Percentiles rank a stretch among this genome's conserved stretches.
phyloP scores from a whole-genome alignment of 2,888 invertebrate genomes.

The Hetaerina titia region DNA sequence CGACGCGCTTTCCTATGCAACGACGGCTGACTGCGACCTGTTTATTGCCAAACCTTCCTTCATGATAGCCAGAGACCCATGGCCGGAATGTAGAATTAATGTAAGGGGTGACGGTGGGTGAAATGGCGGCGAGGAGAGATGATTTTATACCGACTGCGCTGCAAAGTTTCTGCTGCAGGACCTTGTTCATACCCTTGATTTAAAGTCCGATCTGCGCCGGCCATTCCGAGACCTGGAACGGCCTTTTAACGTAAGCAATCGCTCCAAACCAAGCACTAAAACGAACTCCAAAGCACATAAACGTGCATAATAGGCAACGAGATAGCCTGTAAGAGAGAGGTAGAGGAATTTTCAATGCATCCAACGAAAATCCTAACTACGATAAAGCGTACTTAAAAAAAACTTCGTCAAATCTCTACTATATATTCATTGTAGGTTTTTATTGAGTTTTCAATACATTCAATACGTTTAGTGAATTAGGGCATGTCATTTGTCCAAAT shows the following conservation, averaged over 20 bases:
- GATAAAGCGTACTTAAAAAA: background rate
- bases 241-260: constrained; percentile 54
- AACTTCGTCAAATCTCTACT: background rate
- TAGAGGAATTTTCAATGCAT: constrained; percentile 15
- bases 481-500: too few relatives aligned
- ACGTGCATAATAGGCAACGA: background rate
- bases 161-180: background rate
- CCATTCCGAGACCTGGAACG: constrained; percentile 41
- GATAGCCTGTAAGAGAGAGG: background rate
- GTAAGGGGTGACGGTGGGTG: background rate
- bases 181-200: constrained; percentile 30
- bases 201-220: constrained; percentile 34
- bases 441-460: constrained; percentile 1
- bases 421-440: background rate
- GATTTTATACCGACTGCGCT: background rate
- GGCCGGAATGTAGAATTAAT: constrained; percentile 41
- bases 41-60: constrained; percentile 37
- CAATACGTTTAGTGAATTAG: background rate
- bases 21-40: constrained; percentile 6
- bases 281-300: constrained; percentile 5
- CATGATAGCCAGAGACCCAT: background rate
- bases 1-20: background rate
- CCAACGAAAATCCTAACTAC: background rate
- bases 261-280: constrained; percentile 34
- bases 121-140: background rate